Evolutionary conservation across 1,140 invertebrate genomes (phyloP).

Genomic region (Dufourea novaeangliae): DNA sequence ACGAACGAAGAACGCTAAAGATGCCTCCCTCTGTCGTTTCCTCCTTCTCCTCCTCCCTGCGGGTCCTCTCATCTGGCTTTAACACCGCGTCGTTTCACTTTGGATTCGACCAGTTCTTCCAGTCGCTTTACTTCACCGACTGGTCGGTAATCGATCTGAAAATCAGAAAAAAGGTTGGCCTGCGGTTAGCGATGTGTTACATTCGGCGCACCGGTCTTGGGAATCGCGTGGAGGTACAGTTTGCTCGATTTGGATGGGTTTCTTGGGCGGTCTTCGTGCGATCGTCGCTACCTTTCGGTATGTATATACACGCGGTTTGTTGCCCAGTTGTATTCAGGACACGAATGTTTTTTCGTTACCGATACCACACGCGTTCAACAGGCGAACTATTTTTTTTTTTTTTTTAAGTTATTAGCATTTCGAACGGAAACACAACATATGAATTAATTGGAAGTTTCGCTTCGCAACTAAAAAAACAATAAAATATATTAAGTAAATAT

Average conservation of each 20-base stretch:
- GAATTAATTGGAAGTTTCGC: too few species aligned
- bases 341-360: background rate
- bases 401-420: background rate
- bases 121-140: conserved; percentile 45
- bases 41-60: background rate
- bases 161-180: conserved; percentile 43
- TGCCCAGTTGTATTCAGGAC: too few species aligned
- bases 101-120: conserved; percentile 57
- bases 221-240: background rate
- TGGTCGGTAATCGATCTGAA: conserved; percentile 49
- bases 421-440: background rate
- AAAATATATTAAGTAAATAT: too few species aligned
- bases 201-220: background rate
- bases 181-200: conserved; percentile 19
- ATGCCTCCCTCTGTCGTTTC: background rate
- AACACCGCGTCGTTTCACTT: conserved; percentile 47
- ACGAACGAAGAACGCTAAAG: background rate
- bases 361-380: background rate
- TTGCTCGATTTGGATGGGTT: background rate
- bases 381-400: background rate
- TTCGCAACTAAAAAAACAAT: too few species aligned
- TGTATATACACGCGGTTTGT: too few species aligned
- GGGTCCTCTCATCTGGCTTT: background rate
- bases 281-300: too few species aligned
- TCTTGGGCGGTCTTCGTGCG: background rate